Percentiles rank a stretch among this genome's conserved stretches.
Evolutionary conservation across 2,797 vertebrate genomes (phyloP).

Genomic region (Leptatherina wallacei): DNA sequence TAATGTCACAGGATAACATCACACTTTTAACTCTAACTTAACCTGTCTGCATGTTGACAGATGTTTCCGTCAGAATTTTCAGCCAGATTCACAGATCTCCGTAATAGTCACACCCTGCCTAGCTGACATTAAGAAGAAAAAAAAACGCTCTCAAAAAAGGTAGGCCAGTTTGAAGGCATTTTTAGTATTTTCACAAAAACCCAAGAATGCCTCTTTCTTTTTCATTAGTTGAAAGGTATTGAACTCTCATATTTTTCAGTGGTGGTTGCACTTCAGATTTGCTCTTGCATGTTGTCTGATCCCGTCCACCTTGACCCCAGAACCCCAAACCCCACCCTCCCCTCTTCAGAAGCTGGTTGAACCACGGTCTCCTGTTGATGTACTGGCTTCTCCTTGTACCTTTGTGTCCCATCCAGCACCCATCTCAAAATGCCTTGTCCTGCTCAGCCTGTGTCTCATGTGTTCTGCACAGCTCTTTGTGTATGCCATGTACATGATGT

Average conservation of each 20-base stretch:
- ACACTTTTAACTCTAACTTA: constrained; percentile 82
- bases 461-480: constrained; percentile 79
- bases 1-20: constrained; percentile 61
- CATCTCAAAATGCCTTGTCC: constrained; percentile 73
- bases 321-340: constrained; percentile 32
- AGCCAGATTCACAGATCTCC: constrained; percentile 85
- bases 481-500: constrained; percentile 79
- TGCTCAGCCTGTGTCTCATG: constrained; percentile 72
- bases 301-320: constrained; percentile 67
- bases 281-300: constrained; percentile 86
- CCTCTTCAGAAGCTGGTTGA: constrained; percentile 70
- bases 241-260: constrained; percentile 80
- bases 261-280: constrained; percentile 83
- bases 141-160: constrained; percentile 83
- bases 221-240: constrained; percentile 82
- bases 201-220: constrained; percentile 85
- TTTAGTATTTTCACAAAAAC: constrained; percentile 81
- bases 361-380: constrained; percentile 75
- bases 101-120: constrained; percentile 87
- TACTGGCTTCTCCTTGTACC: constrained; percentile 76
- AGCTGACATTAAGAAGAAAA: constrained; percentile 88
- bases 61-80: constrained; percentile 88
- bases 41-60: constrained; percentile 90
- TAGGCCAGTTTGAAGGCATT: constrained; percentile 86
- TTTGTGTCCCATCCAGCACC: constrained; percentile 81